Evolutionary conservation across 2,113 vertebrate species (phyloP), one percentile per base, ranked within the genome.

Genomic region (Rhinolophus ferrumequinum): DNA sequence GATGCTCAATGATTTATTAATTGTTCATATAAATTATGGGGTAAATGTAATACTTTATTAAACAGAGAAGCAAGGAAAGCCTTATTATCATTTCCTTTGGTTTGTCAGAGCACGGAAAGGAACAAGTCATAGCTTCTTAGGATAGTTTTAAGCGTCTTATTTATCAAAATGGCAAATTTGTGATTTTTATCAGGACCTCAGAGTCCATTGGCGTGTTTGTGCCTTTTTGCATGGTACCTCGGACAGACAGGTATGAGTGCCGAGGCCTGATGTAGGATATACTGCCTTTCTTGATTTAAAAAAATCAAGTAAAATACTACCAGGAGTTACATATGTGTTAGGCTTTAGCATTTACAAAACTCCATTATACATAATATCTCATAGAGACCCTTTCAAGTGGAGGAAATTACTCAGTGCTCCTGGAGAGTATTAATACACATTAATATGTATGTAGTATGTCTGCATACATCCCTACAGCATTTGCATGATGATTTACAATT

Each of bases 1-100:
- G 94, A 97, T 96, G 95, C 85, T 84, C 97, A 96, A 96, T 96
- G 88, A 77, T 95, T 95, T 98, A 89, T 77, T 96, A 96, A 88
- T 96, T 95, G 92, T 89, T 97, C 85, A 93, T 94, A 94, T 97
- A 96, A 95, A 98, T 97, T 97, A 95, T 35, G 79, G 70, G 77
- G 44, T 96, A 96, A 96, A 93, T 62, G 38, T 77, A 19, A 0
- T 72, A 92, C 33, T 28, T 97, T 91, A 96, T 83, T 98, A 97
- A 96, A 95, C 54, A 96, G 92, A 93, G 90, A 95, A 92, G 87
- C 77, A 87, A 95, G 38, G 18, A 83, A 76, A 75, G 28, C 64
- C 66, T 96, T 93, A 62, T 58, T 94, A 44, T 3, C 21, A 41
- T 97, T 98, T 97, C 86, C 72, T 95, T 87, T 70, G 26, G 38